phyloP scores from a whole-genome alignment of 2,888 invertebrate species.

The Acleris holmiana region DNA sequence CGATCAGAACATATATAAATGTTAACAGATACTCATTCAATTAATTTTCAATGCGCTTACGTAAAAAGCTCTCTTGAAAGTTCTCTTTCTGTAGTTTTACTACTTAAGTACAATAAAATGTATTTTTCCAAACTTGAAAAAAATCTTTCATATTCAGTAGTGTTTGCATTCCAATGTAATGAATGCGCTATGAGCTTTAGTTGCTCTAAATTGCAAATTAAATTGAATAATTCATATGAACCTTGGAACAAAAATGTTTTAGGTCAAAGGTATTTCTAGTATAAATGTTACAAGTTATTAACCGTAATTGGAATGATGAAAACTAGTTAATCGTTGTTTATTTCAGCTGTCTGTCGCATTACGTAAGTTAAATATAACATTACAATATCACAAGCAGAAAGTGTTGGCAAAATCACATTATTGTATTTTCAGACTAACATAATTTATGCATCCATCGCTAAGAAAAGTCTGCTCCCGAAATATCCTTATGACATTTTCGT shows the following conservation, averaged over 20 bases:
- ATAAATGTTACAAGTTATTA: not conserved
- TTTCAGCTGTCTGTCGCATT: not conserved
- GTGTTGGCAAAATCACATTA: too few species aligned
- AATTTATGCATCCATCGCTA: not conserved
- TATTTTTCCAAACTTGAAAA: too few species aligned
- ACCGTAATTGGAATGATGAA: not conserved
- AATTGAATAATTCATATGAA: conserved; percentile 5
- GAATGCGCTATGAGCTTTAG: conserved; percentile 17
- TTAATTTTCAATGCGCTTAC: too few species aligned
- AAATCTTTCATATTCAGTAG: not conserved
- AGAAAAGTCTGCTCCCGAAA: not conserved
- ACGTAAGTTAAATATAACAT: too few species aligned
- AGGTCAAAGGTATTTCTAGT: not conserved
- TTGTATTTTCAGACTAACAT: too few species aligned
- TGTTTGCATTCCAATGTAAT: conserved; percentile 9
- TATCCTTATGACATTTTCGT: conserved; percentile 15
- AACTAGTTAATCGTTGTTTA: not conserved
- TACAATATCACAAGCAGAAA: too few species aligned
- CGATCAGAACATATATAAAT: too few species aligned
- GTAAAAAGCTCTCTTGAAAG: too few species aligned
- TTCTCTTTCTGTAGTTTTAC: too few species aligned
- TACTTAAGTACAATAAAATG: too few species aligned
- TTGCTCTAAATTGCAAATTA: conserved; percentile 21
- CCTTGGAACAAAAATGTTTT: not conserved
- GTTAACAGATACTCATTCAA: too few species aligned